Evolutionary conservation across 2,888 invertebrate genomes (phyloP).

Genomic region (Diadegma fenestrale): DNA sequence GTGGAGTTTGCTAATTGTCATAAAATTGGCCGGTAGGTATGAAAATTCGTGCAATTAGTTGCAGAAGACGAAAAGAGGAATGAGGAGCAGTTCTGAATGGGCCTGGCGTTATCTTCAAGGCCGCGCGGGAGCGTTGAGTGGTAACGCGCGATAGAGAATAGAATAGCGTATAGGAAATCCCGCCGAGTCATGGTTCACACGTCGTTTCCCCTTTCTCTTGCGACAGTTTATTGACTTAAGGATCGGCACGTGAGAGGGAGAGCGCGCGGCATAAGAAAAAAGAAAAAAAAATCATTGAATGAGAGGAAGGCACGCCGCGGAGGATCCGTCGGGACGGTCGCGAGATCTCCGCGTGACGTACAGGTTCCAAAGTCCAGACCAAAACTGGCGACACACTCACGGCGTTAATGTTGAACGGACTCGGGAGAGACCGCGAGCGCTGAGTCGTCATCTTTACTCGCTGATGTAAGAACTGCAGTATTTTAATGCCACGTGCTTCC

Average conservation of each 20-base stretch:
- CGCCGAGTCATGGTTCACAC: slow-evolving; percentile 45
- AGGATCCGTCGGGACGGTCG: slow-evolving; percentile 44
- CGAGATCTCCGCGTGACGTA: slow-evolving; percentile 57
- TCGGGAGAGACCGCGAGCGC: slow-evolving; percentile 10
- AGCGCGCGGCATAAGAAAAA: slow-evolving; percentile 7
- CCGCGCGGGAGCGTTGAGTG: background rate
- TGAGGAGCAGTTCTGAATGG: background rate
- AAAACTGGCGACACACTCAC: slow-evolving; percentile 44
- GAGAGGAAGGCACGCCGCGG: slow-evolving; percentile 26
- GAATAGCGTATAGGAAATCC: slow-evolving; percentile 12
- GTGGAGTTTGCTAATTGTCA: background rate
- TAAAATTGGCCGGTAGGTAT: background rate
- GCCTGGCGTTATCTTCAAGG: background rate
- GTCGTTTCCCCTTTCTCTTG: slow-evolving; percentile 21
- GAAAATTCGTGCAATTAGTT: background rate
- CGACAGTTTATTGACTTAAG: slow-evolving; percentile 40
- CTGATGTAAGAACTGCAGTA: slow-evolving; percentile 53
- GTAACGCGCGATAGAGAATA: background rate
- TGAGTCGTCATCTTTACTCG: slow-evolving; percentile 35
- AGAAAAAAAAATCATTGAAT: background rate
- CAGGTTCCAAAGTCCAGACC: slow-evolving; percentile 48
- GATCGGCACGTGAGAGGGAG: slow-evolving; percentile 34
- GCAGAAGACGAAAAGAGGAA: background rate
- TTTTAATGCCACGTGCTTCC: slow-evolving; percentile 21
- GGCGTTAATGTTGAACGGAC: slow-evolving; percentile 14